Evolutionary conservation across 1,140 invertebrate genomes (phyloP), one percentile per base, ranked within the genome.

Genomic region (Drosophila rufa): DNA sequence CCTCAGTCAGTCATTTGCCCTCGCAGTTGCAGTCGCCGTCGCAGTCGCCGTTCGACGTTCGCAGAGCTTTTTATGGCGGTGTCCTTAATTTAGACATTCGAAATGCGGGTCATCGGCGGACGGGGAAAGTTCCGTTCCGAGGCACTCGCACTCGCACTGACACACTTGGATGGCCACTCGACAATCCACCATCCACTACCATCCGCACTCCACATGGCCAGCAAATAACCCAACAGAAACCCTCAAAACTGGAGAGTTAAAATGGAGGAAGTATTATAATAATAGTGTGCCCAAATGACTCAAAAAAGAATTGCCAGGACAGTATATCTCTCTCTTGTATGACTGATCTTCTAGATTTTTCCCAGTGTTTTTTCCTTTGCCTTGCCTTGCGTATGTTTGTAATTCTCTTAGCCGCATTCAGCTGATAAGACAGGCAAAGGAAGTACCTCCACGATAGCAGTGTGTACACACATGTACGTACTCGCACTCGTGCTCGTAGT

Each of bases 31-130:
- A n/a, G 33, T 38, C 45, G 46, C 47, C 12, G 51, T 36, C 36
- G 9, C 36, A 12, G 8, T 38, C 33, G 51, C 14, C 12, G 51
- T 38, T 38, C 33, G 51, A 14, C 53, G 53, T 45, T 59, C 68
- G 12, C 46, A 48, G 74, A 87, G 84, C 84, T 87, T 87, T 80
- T 87, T 84, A 80, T 87, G 85, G 85, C 55, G 84, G 80, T 87
- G 84, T 87, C 84, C 84, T 87, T 87, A 87, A 87, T 87, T 87
- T 87, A 87, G 84, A 87, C 81, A 80, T 90, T 60, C 65, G 62
- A 89, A 87, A 87, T 87, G 84, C 84, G 84, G 85, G 84, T 87
- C 84, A 87, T 50, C 59, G 62, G 58, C 68, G 50, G 69, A 74
- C 36, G 59, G 81, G 48, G 62, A 77, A 79, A 84, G 62, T 64